Percentiles rank a stretch among this genome's conserved stretches.
These are phyloP conservation scores for Polydrusus tereticollis DNA, from an alignment of 2,888 invertebrate genomes.

Conservation along the genomic window DNA sequence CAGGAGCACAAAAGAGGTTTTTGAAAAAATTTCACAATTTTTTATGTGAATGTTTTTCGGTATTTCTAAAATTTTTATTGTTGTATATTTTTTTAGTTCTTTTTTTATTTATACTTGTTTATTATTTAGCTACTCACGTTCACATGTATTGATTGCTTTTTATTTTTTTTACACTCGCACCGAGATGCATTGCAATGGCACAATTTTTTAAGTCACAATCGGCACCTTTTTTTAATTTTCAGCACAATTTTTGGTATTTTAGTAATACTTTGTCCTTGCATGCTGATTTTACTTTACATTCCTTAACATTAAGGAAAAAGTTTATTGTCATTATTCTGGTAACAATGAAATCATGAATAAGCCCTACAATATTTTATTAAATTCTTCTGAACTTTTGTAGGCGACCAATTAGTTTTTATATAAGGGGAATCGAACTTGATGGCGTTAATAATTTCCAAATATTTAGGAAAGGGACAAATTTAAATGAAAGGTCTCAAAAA, in stretches of 20 bases:
- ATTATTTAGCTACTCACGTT: slow-evolving; percentile 75
- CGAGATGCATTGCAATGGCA: slow-evolving; percentile 69
- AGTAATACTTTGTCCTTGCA: slow-evolving; percentile 44
- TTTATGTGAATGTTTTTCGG: slow-evolving; percentile 57
- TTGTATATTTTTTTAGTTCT: slow-evolving; percentile 52
- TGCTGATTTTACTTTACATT: slow-evolving; percentile 30
- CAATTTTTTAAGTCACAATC: slow-evolving; percentile 67
- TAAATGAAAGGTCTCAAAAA: too few species aligned
- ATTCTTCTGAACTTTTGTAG: too few species aligned
- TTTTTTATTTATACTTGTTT: slow-evolving; percentile 52
- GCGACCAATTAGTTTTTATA: too few species aligned
- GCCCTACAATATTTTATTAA: too few species aligned
- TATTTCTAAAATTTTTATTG: slow-evolving; percentile 54
- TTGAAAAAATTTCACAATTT: slow-evolving; percentile 57
- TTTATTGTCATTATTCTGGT: background rate
- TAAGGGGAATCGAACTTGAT: too few species aligned
- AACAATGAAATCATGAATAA: background rate
- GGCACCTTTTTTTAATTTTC: slow-evolving; percentile 59
- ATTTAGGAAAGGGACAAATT: too few species aligned
- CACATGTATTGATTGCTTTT: slow-evolving; percentile 77
- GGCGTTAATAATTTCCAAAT: too few species aligned
- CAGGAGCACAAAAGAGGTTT: slow-evolving; percentile 67
- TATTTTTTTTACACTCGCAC: slow-evolving; percentile 64
- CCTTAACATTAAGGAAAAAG: slow-evolving; percentile 36
- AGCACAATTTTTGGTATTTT: slow-evolving; percentile 49